These are phyloP conservation scores for Zophobas morio DNA, from an alignment of 1,140 invertebrate species.

Conservation along the genomic window DNA sequence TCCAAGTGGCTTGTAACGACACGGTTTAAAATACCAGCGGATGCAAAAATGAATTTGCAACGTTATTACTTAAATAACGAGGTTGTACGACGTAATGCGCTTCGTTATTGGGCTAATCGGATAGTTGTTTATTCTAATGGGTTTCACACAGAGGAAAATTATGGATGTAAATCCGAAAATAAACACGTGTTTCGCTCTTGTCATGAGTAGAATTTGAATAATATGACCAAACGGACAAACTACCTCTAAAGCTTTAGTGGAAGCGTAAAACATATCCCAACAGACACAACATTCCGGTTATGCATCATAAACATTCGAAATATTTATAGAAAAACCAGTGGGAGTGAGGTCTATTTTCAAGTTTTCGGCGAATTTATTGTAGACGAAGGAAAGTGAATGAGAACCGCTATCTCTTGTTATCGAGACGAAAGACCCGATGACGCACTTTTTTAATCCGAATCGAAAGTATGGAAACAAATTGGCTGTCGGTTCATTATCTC, in stretches of 20 bases:
- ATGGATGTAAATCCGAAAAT: constrained; percentile 38
- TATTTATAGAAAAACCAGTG: constrained; percentile 21
- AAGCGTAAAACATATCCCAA: neutral
- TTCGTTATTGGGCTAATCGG: constrained; percentile 38
- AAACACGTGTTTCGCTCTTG: constrained; percentile 28
- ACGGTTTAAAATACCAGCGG: neutral
- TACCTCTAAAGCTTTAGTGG: no score
- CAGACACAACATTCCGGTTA: constrained; percentile 5
- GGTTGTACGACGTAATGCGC: neutral
- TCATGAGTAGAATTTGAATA: constrained; percentile 29
- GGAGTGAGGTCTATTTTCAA: constrained; percentile 9
- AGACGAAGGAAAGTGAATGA: neutral
- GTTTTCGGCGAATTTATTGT: neutral
- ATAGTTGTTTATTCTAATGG: constrained; percentile 30
- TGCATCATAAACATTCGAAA: constrained; percentile 11
- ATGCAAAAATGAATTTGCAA: constrained; percentile 1
- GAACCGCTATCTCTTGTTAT: no score
- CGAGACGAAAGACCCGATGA: neutral
- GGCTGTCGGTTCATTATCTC: constrained; percentile 17
- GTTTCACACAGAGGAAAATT: constrained; percentile 3
- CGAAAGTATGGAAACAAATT: neutral
- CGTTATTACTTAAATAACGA: constrained; percentile 2
- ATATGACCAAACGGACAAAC: neutral
- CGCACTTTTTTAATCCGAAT: neutral
- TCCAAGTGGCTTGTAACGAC: neutral